Conservation (phyloP, 2,888 invertebrate genomes). For the Rhyacophila evoluta region DNA sequence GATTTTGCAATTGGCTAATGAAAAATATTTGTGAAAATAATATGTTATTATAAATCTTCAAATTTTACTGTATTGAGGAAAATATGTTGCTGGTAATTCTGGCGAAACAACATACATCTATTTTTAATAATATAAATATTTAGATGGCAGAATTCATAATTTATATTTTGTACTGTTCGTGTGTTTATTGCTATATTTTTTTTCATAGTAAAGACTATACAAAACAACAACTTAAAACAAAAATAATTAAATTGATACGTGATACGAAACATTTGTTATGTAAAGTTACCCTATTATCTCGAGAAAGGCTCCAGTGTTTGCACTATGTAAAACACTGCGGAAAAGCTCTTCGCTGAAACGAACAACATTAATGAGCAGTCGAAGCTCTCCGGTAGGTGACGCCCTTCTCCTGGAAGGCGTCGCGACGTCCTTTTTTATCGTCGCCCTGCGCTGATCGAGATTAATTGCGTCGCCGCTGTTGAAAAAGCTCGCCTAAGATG, state of each 20-base stretch:
- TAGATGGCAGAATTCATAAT: no score
- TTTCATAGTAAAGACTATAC: no score
- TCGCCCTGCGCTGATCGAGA: conserved; percentile 16
- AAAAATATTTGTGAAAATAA: no score
- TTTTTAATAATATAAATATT: no score
- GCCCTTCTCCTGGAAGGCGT: neutral
- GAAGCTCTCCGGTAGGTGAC: neutral
- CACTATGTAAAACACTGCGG: neutral
- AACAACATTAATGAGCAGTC: conserved; percentile 19
- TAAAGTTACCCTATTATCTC: neutral
- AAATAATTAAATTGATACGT: conserved; percentile 3
- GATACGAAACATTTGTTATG: neutral
- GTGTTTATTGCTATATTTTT: no score
- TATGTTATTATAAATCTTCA: no score
- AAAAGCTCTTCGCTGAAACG: neutral
- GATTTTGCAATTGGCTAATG: no score
- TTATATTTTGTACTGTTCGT: no score
- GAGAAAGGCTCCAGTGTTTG: conserved; percentile 6
- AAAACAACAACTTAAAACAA: no score
- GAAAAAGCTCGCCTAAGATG: neutral
- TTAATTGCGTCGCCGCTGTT: neutral
- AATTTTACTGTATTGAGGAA: no score
- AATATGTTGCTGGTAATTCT: no score
- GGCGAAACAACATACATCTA: no score
- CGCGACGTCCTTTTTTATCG: conserved; percentile 19